These are phyloP conservation scores for Acrocephalus scirpaceus DNA, from an alignment of 2,797 vertebrate genomes.

Conservation along the genomic window DNA sequence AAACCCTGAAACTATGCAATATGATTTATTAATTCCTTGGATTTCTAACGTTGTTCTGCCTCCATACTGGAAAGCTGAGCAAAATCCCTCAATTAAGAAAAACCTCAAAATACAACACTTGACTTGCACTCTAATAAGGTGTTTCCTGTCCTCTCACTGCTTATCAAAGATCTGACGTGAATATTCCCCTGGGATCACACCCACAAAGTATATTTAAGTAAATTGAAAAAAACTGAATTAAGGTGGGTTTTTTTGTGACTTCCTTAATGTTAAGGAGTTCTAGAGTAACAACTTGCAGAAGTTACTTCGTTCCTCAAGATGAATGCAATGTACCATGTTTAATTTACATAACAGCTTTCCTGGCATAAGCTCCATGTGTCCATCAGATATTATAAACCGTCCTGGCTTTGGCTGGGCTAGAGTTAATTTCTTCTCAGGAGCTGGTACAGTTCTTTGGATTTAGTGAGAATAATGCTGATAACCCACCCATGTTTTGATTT, in stretches of 20 bases:
- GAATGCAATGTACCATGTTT: accelerated
- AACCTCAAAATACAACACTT: not conserved
- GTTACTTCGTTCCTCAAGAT: not conserved
- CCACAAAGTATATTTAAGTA: not conserved
- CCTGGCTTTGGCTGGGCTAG: not conserved
- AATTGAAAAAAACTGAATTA: not conserved
- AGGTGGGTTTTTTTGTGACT: not conserved
- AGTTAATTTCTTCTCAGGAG: not conserved
- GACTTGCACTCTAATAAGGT: not conserved
- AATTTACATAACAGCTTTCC: accelerated
- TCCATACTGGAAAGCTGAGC: not conserved
- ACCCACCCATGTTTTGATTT: not conserved
- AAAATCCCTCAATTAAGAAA: not conserved
- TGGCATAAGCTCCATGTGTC: not conserved
- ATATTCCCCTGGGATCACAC: not conserved
- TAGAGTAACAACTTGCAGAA: not conserved
- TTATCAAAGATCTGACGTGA: not conserved
- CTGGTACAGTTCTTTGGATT: not conserved
- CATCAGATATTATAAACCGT: not conserved
- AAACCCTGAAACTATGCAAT: accelerated
- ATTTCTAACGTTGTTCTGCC: not conserved
- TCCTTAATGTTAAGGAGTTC: not conserved
- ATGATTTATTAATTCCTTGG: not conserved
- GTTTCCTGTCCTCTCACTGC: not conserved
- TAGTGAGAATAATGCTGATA: not conserved